phyloP scores from a whole-genome alignment of 1,140 invertebrate species.

The Drosophila saltans region DNA sequence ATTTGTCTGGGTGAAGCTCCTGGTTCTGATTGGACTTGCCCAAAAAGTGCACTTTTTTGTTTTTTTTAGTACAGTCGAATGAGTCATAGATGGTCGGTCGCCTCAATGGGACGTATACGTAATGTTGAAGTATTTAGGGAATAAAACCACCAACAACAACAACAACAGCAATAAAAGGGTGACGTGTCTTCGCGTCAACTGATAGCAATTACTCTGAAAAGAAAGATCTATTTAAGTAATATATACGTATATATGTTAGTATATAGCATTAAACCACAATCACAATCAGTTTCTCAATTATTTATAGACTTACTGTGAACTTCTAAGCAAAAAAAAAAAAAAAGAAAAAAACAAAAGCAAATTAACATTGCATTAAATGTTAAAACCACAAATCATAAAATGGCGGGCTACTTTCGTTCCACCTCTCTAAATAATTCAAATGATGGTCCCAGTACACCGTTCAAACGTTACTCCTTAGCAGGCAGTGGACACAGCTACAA shows the following conservation, averaged over 20 bases:
- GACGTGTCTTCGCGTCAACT: constrained; percentile 37
- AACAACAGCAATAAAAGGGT: constrained; percentile 20
- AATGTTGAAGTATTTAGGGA: constrained; percentile 52
- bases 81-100: constrained; percentile 1
- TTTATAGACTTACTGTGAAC: constrained; percentile 8
- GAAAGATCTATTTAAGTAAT: constrained; percentile 43
- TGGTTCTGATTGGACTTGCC: constrained; percentile 11
- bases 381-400: constrained; percentile 51
- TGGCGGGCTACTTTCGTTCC: constrained; percentile 66
- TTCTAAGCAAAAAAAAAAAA: constrained; percentile 3
- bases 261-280: background rate
- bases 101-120: constrained; percentile 28
- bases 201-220: constrained; percentile 12
- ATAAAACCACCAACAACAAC: constrained; percentile 54
- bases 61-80: background rate
- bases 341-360: background rate
- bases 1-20: constrained; percentile 4
- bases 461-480: constrained; percentile 57
- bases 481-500: constrained; percentile 34
- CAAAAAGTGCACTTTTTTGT: constrained; percentile 2
- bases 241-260: background rate
- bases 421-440: constrained; percentile 59
- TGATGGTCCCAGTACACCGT: constrained; percentile 37
- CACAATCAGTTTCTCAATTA: background rate
- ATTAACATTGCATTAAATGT: constrained; percentile 37